A percentile compares a stretch with the other conserved stretches of the same genome.
Conservation (phyloP, 2,888 invertebrate species). For the Pachycephus smyrnensis region DNA sequence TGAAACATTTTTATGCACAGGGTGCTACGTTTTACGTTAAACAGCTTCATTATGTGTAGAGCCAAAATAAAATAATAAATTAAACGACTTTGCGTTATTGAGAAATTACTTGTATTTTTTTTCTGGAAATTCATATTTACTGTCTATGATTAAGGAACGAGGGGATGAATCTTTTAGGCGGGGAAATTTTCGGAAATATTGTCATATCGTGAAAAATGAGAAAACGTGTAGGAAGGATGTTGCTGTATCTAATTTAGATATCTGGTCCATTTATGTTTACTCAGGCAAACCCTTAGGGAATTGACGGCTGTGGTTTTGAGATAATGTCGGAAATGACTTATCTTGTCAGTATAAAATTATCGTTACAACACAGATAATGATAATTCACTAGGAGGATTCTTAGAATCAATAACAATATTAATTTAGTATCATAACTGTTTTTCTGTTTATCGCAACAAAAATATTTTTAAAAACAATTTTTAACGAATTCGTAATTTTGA, state of each 20-base stretch:
- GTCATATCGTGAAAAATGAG: background rate
- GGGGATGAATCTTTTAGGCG: background rate
- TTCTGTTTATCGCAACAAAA: background rate
- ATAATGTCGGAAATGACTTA: background rate
- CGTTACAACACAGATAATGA: background rate
- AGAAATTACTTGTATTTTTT: background rate
- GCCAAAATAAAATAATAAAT: no score
- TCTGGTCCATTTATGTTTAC: background rate
- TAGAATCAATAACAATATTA: background rate
- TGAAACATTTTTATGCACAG: background rate
- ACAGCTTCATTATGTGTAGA: no score
- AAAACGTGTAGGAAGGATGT: background rate
- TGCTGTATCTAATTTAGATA: background rate
- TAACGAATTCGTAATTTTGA: background rate
- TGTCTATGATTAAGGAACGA: no score
- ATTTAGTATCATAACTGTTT: background rate
- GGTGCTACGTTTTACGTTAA: no score
- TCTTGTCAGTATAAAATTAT: background rate
- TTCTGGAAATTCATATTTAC: constrained; percentile 10
- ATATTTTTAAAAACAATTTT: background rate
- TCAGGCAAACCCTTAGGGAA: background rate
- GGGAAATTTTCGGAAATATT: constrained; percentile 5
- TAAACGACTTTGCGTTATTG: background rate
- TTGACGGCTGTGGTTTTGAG: background rate
- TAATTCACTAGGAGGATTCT: background rate